A percentile compares a stretch with the other conserved stretches of the same genome.
Conservation (phyloP, 2,888 invertebrate species). For the Dromius quadrimaculatus region DNA sequence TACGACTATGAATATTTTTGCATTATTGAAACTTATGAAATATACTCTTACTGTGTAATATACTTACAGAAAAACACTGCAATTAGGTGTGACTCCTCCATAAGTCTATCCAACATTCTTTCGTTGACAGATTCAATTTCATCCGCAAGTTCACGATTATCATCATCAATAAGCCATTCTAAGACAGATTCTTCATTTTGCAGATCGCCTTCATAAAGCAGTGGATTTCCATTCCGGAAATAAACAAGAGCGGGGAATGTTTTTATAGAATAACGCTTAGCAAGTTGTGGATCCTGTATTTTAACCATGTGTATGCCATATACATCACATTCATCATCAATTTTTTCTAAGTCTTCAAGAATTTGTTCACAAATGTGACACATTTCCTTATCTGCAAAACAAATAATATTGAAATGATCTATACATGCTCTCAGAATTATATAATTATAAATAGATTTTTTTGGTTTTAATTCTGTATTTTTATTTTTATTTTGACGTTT, state of each 20-base stretch:
- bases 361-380: slow-evolving; percentile 94
- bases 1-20: too few relatives aligned
- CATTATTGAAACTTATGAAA: too few relatives aligned
- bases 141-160: slow-evolving; percentile 91
- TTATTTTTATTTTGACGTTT: too few relatives aligned
- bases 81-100: slow-evolving; percentile 87
- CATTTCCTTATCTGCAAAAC: slow-evolving; percentile 82
- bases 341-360: slow-evolving; percentile 86
- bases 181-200: slow-evolving; percentile 92
- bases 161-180: slow-evolving; percentile 94
- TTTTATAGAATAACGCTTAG: slow-evolving; percentile 93
- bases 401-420: too few relatives aligned
- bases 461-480: too few relatives aligned
- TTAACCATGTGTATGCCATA: slow-evolving; percentile 95
- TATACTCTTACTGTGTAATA: background rate
- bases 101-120: slow-evolving; percentile 86
- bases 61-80: slow-evolving; percentile 92
- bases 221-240: slow-evolving; percentile 88
- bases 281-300: slow-evolving; percentile 90
- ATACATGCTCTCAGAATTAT: too few relatives aligned
- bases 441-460: too few relatives aligned
- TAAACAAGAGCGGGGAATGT: slow-evolving; percentile 94
- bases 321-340: slow-evolving; percentile 92
- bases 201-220: slow-evolving; percentile 90
- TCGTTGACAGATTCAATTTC: slow-evolving; percentile 94